A percentile compares a stretch with the other conserved stretches of the same genome.
Conservation (phyloP, 2,113 vertebrate species). For the Neogale vison region DNA sequence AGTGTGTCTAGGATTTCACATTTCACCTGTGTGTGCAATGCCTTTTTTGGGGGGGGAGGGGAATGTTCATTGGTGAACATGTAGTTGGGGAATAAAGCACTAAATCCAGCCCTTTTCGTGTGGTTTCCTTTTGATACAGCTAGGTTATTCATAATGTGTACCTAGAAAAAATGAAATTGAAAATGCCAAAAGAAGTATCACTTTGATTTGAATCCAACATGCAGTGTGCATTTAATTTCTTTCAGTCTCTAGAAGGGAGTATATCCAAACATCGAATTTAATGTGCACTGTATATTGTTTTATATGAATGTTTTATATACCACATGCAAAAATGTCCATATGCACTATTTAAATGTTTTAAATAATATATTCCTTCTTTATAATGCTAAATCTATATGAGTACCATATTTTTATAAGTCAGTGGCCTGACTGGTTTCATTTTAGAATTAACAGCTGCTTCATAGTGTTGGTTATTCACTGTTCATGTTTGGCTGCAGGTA, state of each 20-base stretch:
- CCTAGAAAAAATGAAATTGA: constrained; percentile 82
- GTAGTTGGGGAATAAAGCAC: constrained; percentile 83
- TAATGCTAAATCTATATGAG: constrained; percentile 91
- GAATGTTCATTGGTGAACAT: constrained; percentile 69
- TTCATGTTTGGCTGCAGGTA: constrained; percentile 89
- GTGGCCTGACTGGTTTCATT: constrained; percentile 86
- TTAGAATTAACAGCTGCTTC: constrained; percentile 88
- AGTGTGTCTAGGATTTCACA: constrained; percentile 80
- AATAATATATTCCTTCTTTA: constrained; percentile 93
- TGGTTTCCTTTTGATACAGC: constrained; percentile 82
- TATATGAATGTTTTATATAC: constrained; percentile 90
- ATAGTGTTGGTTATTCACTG: constrained; percentile 85
- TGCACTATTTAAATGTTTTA: constrained; percentile 90
- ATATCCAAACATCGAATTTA: constrained; percentile 85
- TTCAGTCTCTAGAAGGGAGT: constrained; percentile 83
- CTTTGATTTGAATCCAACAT: constrained; percentile 82
- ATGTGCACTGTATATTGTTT: constrained; percentile 89
- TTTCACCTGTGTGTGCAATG: constrained; percentile 80
- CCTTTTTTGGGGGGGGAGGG: constrained; percentile 54
- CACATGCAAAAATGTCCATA: constrained; percentile 90
- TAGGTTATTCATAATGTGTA: constrained; percentile 75
- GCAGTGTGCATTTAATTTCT: constrained; percentile 86
- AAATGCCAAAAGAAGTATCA: constrained; percentile 81
- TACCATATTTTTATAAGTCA: constrained; percentile 92
- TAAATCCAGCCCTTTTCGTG: constrained; percentile 82